These are phyloP conservation scores for Siniperca undulata DNA, from an alignment of 2,797 vertebrate species.

Conservation along the genomic window DNA sequence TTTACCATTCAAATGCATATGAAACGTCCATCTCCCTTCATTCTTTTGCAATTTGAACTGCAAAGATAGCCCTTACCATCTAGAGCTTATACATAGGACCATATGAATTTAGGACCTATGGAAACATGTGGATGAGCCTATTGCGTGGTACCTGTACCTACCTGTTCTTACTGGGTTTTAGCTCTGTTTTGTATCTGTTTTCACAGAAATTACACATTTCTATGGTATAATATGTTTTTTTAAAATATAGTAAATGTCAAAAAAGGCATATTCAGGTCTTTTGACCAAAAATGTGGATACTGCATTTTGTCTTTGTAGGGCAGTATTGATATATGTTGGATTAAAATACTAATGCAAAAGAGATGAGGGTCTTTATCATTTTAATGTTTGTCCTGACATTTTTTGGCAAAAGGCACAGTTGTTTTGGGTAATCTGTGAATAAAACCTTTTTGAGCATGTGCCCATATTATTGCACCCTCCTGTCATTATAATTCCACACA, in stretches of 20 bases:
- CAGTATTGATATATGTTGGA: background rate
- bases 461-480: slow-evolving; percentile 67
- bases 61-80: too few species aligned
- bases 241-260: background rate
- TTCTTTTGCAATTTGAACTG: too few species aligned
- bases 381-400: slow-evolving; percentile 36
- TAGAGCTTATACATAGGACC: too few species aligned
- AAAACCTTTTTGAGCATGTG: slow-evolving; percentile 56
- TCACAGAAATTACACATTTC: slow-evolving; percentile 1
- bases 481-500: slow-evolving; percentile 79
- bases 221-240: background rate
- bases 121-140: too few species aligned
- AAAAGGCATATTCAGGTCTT: background rate
- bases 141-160: too few species aligned
- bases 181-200: background rate
- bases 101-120: too few species aligned
- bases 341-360: slow-evolving; percentile 38
- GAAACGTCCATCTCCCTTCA: too few species aligned
- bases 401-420: slow-evolving; percentile 49
- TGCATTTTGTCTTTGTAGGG: background rate
- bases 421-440: slow-evolving; percentile 44
- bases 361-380: slow-evolving; percentile 44
- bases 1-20: too few species aligned
- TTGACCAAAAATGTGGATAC: background rate
- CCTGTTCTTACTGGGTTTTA: background rate